Evolutionary conservation across 1,140 invertebrate genomes (phyloP).

Genomic region (Pinna nobilis): DNA sequence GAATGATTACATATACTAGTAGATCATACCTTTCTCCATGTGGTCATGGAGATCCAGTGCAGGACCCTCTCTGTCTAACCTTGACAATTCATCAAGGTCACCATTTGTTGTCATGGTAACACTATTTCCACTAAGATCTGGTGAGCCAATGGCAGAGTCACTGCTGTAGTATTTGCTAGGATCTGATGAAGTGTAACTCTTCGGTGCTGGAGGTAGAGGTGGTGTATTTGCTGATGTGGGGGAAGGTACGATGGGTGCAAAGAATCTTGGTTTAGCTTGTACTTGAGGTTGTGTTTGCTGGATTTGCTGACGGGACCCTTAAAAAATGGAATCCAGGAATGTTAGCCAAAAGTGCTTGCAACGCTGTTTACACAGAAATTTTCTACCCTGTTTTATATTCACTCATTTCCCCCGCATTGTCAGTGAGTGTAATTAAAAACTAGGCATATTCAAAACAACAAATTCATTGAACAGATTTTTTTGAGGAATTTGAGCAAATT

Average conservation of each 20-base stretch:
- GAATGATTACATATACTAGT: too few relatives aligned
- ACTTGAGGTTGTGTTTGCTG: conserved; percentile 33
- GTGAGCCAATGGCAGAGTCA: conserved; percentile 65
- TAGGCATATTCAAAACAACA: too few relatives aligned
- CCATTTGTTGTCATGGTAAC: conserved; percentile 44
- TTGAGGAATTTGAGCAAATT: too few relatives aligned
- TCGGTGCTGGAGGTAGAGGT: conserved; percentile 43
- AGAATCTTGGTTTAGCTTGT: conserved; percentile 44
- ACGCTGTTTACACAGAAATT: too few relatives aligned
- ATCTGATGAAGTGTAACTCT: conserved; percentile 33
- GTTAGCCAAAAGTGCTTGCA: too few relatives aligned
- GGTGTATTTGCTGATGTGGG: conserved; percentile 21
- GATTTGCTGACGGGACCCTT: not conserved
- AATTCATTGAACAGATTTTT: too few relatives aligned
- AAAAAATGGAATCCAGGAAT: not conserved
- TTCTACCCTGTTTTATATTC: too few relatives aligned
- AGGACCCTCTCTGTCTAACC: conserved; percentile 41
- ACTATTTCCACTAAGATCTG: conserved; percentile 46
- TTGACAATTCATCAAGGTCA: conserved; percentile 53
- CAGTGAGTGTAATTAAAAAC: too few relatives aligned
- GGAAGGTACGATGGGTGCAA: conserved; percentile 38
- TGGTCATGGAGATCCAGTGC: conserved; percentile 29
- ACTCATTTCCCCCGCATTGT: too few relatives aligned
- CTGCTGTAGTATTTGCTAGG: conserved; percentile 50
- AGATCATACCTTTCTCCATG: too few relatives aligned